A percentile compares a stretch with the other conserved stretches of the same genome.
Evolutionary conservation across 2,113 vertebrate species (phyloP).

Genomic region (Microcebus ravelobensis): DNA sequence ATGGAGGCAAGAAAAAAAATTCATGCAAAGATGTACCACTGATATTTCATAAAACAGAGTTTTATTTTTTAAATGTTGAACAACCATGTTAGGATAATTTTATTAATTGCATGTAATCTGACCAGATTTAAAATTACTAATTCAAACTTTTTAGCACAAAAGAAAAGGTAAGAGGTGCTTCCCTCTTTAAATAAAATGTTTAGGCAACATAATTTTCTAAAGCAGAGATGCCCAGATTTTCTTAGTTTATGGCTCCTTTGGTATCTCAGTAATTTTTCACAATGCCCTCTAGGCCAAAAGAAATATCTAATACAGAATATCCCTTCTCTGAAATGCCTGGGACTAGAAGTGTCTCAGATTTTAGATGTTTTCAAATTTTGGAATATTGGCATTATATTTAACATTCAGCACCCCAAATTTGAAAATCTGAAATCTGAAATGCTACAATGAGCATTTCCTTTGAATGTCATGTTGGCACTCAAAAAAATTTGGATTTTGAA

Average conservation of each 20-base stretch:
- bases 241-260: background rate
- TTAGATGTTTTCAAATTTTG: background rate
- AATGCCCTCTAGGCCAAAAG: background rate
- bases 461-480: background rate
- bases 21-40: background rate
- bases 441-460: background rate
- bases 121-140: slow-evolving; percentile 20
- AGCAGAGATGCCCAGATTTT: background rate
- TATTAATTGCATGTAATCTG: background rate
- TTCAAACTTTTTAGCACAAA: background rate
- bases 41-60: background rate
- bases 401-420: background rate
- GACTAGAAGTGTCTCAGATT: background rate
- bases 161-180: background rate
- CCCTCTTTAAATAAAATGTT: background rate
- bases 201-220: background rate
- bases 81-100: background rate
- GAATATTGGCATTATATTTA: background rate
- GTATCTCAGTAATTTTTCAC: background rate
- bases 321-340: background rate
- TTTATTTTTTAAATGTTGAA: background rate
- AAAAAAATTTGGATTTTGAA: background rate
- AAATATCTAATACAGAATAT: background rate
- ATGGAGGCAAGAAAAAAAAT: slow-evolving; percentile 49
- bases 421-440: background rate